These are phyloP conservation scores for Holcopasites calliopsidis DNA, from an alignment of 1,140 invertebrate genomes.

Conservation along the genomic window DNA sequence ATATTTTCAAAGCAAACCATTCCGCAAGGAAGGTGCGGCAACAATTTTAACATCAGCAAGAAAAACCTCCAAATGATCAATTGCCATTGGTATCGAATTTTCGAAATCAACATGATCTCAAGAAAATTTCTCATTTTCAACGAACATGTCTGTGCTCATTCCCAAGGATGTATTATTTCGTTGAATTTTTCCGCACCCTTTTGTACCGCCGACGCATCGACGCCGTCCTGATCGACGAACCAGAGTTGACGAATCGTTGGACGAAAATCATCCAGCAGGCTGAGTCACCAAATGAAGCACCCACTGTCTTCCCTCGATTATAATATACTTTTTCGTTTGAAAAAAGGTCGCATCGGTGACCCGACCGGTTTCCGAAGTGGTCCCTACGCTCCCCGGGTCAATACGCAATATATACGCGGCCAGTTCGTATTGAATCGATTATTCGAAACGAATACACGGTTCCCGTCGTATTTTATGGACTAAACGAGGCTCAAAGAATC, in stretches of 20 bases:
- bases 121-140: background rate
- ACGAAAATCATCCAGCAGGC: background rate
- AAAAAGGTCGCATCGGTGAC: constrained; percentile 37
- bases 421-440: constrained; percentile 16
- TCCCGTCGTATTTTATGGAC: background rate
- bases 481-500: background rate
- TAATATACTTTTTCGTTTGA: constrained; percentile 19
- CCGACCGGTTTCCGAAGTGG: constrained; percentile 56
- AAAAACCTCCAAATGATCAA: background rate
- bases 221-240: background rate
- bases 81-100: no score
- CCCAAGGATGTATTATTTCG: background rate
- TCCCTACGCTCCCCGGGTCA: constrained; percentile 46
- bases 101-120: background rate
- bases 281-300: constrained; percentile 27
- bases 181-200: background rate
- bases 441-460: background rate
- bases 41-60: no score
- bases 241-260: background rate
- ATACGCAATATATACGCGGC: constrained; percentile 14
- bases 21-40: constrained; percentile 19
- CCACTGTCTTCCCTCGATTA: constrained; percentile 11
- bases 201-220: no score
- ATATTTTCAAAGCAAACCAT: background rate
- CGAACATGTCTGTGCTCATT: constrained; percentile 16